Base-by-base conservation (phyloP, 2,888 invertebrate species). In the Acanthopleura granulata region DNA sequence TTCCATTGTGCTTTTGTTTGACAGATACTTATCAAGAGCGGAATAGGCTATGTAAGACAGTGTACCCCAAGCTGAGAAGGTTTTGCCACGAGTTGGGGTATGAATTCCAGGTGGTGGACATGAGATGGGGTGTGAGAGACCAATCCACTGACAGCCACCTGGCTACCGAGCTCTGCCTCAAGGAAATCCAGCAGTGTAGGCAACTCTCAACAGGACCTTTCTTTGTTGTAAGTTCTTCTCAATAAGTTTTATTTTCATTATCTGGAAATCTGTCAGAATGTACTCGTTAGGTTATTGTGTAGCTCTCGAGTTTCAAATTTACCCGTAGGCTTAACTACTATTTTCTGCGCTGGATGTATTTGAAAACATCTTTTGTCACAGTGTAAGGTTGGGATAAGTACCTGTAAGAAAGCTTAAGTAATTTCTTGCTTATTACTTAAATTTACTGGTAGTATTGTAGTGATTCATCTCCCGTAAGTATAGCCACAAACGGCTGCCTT, bases 51-150 rank as follows among this genome's bases (percentile, higher is more conserved):
- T 80, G 82, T 81, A 75, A 77, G 61, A 66, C 73, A 16, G 81
- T 79, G n/a, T 81, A 81, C 71, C 81, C 81, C 6, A 76, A 76
- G 49, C 77, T 81, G 70, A 81, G 82, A 74, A 49, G n/a, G 9
- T 81, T 78, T 72, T 81, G 81, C 69, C 77, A 76, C 29, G 73
- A 76, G 27, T 62, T 72, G 14, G 81, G 80, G 16, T 81, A 81
- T 51, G 80, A 81, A 49, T 81, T 81, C 72, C 81, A 81, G 74
- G 81, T 81, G 75, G 51, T 49, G 14, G 57, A 82, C 72, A 82
- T 82, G 82, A 62, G 82, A 14, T 82, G 82, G 82, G 82, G 82
- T 12, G 72, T 82, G 4, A 71, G 82, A 40, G 78, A 77, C 11
- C 79, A 82, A 29, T 76, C 82, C 15, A 49, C 50, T n/a, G 78